phyloP scores from a whole-genome alignment of 2,797 vertebrate species.

The Microhierax caerulescens region DNA sequence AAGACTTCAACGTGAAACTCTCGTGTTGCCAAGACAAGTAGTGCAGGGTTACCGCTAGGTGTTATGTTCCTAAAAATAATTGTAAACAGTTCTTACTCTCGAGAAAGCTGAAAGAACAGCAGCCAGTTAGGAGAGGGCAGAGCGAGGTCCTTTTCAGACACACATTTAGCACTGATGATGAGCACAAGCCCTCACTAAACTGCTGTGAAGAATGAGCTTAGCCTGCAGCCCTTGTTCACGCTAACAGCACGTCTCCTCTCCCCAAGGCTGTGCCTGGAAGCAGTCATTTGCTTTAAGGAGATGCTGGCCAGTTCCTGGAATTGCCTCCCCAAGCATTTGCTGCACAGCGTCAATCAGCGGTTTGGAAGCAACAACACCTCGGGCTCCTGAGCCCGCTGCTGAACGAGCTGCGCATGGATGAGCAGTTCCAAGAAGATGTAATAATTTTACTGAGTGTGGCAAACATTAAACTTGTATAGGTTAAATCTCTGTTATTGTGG shows the following conservation, averaged over 20 bases:
- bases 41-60: fast-evolving
- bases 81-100: not conserved
- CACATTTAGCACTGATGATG: fast-evolving
- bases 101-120: not conserved
- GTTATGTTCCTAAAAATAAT: fast-evolving
- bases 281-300: conserved; percentile 86
- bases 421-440: not conserved
- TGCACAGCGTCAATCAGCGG: conserved; percentile 87
- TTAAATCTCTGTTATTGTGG: not conserved
- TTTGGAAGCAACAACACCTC: conserved; percentile 86
- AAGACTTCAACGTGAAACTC: fast-evolving
- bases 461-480: not conserved
- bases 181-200: fast-evolving
- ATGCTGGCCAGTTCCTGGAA: conserved; percentile 86
- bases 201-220: fast-evolving
- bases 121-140: fast-evolving
- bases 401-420: not conserved
- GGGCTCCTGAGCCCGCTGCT: conserved; percentile 80
- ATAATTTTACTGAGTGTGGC: not conserved
- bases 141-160: not conserved
- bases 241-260: not conserved
- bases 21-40: fast-evolving
- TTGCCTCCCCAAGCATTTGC: conserved; percentile 91
- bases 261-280: conserved; percentile 88
- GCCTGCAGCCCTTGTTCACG: not conserved